phyloP scores from a whole-genome alignment of 2,113 vertebrate genomes.

The Vicugna pacos region DNA sequence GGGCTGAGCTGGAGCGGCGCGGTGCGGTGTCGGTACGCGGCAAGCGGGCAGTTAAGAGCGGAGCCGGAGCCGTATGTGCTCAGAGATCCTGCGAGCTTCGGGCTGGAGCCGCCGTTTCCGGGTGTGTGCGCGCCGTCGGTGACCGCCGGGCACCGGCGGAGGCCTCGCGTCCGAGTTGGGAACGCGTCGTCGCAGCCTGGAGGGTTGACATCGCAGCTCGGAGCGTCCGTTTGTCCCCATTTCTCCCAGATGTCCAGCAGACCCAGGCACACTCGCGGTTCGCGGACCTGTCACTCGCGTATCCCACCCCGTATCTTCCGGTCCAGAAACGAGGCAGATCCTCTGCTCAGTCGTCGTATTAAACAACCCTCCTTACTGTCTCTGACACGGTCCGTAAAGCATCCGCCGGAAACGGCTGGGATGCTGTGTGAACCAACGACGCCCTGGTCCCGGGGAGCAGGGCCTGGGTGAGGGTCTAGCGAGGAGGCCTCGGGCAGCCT shows the following conservation, averaged over 20 bases:
- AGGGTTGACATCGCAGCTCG: background rate
- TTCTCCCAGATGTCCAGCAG: background rate
- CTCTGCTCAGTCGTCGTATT: background rate
- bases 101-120: background rate
- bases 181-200: too few relatives aligned
- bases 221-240: background rate
- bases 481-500: background rate
- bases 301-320: too few relatives aligned
- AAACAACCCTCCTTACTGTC: background rate
- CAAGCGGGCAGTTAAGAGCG: background rate
- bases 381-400: background rate
- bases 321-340: background rate
- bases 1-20: rapidly evolving
- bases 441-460: background rate
- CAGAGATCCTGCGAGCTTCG: background rate
- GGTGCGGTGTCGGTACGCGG: background rate
- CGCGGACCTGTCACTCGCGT: too few relatives aligned
- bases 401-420: background rate
- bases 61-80: background rate
- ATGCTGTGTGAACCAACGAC: background rate
- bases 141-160: too few relatives aligned
- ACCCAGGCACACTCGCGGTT: background rate
- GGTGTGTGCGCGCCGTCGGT: background rate
- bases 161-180: too few relatives aligned
- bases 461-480: background rate